Evolutionary conservation across 2,888 invertebrate genomes (phyloP).

Genomic region (Mycalesis mineus): DNA sequence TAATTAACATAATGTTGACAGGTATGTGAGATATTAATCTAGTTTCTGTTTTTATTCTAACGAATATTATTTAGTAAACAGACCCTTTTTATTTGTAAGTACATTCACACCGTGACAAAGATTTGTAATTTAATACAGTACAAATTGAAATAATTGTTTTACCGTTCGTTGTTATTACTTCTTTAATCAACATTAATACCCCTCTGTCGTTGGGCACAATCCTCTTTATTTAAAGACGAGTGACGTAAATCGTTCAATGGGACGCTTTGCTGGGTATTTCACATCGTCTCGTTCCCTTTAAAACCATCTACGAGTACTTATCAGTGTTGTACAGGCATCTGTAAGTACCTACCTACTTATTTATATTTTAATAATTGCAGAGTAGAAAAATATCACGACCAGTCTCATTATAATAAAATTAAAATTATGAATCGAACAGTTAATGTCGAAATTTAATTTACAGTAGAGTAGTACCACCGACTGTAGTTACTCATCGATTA

Average conservation of each 20-base stretch:
- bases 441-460: no score
- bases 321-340: slow-evolving; percentile 3
- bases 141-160: slow-evolving; percentile 12
- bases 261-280: slow-evolving; percentile 14
- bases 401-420: no score
- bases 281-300: slow-evolving; percentile 16
- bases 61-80: no score
- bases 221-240: slow-evolving; percentile 22
- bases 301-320: slow-evolving; percentile 8
- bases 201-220: slow-evolving; percentile 20
- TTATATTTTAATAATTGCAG: not conserved
- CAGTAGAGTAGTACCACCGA: no score
- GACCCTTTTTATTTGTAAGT: not conserved
- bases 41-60: no score
- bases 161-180: slow-evolving; percentile 22
- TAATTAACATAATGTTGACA: no score
- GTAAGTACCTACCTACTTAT: no score
- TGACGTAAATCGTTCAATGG: slow-evolving; percentile 21
- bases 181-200: slow-evolving; percentile 25
- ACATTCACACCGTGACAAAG: not conserved
- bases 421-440: no score
- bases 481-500: no score
- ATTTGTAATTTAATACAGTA: slow-evolving; percentile 3
- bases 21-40: no score
- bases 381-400: not conserved